Evolutionary conservation across 1,140 invertebrate genomes (phyloP).

Genomic region (Pseudachorutes palmiensis): DNA sequence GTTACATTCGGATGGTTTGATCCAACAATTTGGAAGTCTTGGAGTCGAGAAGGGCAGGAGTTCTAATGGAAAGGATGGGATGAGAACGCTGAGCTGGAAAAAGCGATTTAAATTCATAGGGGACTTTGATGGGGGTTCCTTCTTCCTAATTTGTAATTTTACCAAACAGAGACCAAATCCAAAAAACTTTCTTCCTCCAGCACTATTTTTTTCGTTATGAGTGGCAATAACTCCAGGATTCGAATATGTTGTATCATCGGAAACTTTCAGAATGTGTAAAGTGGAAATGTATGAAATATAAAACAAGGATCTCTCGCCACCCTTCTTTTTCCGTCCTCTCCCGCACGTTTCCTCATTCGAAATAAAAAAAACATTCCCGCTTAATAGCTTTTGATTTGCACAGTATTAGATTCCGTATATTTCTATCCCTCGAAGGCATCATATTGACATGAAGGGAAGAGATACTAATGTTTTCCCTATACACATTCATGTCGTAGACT

Average conservation of each 20-base stretch:
- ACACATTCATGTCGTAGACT: not conserved
- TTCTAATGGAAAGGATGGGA: too few relatives aligned
- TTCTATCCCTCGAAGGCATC: constrained; percentile 20
- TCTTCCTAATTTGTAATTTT: constrained; percentile 29
- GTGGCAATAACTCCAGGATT: not conserved
- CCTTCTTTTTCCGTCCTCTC: not conserved
- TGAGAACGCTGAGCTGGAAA: too few relatives aligned
- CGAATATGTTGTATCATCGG: too few relatives aligned
- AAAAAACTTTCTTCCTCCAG: not conserved
- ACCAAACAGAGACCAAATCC: constrained; percentile 10
- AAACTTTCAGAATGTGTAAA: constrained; percentile 4
- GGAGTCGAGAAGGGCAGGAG: too few relatives aligned
- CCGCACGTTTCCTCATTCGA: not conserved
- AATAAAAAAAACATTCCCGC: constrained; percentile 9
- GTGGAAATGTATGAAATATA: constrained; percentile 3
- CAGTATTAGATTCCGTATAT: constrained; percentile 26
- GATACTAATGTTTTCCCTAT: not conserved
- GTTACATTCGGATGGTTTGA: not conserved
- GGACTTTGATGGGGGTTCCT: constrained; percentile 18
- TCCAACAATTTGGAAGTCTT: too few relatives aligned
- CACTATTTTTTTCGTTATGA: not conserved
- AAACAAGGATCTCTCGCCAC: not conserved
- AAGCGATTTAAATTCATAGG: constrained; percentile 29
- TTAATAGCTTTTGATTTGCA: constrained; percentile 29
- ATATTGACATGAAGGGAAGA: constrained; percentile 20